phyloP scores from a whole-genome alignment of 35 echinoderm and acorn worm species.

The Eucidaris tribuloides region DNA sequence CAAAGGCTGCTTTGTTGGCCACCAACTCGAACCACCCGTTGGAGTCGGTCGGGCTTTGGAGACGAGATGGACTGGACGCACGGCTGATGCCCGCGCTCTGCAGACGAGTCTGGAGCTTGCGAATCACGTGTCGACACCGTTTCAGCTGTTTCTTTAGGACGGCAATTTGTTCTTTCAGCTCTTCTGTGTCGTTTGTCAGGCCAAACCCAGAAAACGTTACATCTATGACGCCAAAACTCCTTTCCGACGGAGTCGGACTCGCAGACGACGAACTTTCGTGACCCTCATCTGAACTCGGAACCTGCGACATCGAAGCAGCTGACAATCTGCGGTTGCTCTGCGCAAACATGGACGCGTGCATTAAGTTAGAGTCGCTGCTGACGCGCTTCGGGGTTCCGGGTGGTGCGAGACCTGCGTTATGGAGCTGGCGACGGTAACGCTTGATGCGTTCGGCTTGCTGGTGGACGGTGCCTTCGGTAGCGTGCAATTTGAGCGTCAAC shows the following conservation, averaged over 20 bases:
- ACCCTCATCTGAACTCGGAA: background rate
- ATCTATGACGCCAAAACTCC: conserved; percentile 33
- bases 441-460: conserved; percentile 77
- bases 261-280: conserved; percentile 16
- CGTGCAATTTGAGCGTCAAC: conserved; percentile 69
- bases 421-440: conserved; percentile 71
- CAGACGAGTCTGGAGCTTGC: conserved; percentile 43
- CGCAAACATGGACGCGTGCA: conserved; percentile 21
- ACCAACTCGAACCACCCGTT: conserved; percentile 78
- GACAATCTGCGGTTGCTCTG: conserved; percentile 28
- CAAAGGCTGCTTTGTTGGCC: conserved; percentile 77
- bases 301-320: conserved; percentile 5
- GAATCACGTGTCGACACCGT: conserved; percentile 59
- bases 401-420: conserved; percentile 63
- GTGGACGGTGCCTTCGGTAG: conserved; percentile 89
- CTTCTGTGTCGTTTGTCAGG: conserved; percentile 58
- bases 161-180: conserved; percentile 82
- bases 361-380: conserved; percentile 79
- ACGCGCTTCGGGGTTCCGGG: conserved; percentile 82
- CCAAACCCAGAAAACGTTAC: conserved; percentile 75
- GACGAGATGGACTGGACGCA: conserved; percentile 45
- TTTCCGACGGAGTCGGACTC: conserved; percentile 50
- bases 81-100: conserved; percentile 25
- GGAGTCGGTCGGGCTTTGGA: conserved; percentile 25
- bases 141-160: conserved; percentile 74